Evolutionary conservation across 2,888 invertebrate species (phyloP).

Genomic region (Clepsis dumicolana): DNA sequence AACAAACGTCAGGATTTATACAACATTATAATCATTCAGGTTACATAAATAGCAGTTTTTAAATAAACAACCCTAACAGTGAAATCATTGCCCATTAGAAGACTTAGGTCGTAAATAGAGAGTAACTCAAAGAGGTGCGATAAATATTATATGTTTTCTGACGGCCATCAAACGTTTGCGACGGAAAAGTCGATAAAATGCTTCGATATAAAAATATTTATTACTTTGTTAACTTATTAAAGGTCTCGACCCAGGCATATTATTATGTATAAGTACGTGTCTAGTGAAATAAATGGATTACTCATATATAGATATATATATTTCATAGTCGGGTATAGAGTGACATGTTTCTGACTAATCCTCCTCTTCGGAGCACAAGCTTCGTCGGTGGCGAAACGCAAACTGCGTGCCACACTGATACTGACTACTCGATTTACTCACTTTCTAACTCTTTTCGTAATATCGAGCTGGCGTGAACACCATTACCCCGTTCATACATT

Average conservation of each 20-base stretch:
- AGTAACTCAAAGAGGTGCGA: conserved; percentile 34
- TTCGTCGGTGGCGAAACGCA: too few species aligned
- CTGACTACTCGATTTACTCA: too few species aligned
- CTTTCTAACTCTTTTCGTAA: neutral
- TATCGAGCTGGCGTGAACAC: neutral
- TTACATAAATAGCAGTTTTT: neutral
- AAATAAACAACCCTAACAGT: neutral
- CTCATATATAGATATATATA: too few species aligned
- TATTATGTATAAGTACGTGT: too few species aligned
- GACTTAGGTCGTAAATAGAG: conserved; percentile 26
- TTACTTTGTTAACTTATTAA: conserved; percentile 4
- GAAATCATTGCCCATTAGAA: conserved; percentile 4
- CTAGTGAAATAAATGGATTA: neutral
- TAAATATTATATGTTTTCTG: conserved; percentile 24
- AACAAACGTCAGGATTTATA: too few species aligned
- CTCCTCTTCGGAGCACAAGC: too few species aligned
- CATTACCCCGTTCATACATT: neutral
- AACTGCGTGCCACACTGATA: too few species aligned
- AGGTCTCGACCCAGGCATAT: neutral
- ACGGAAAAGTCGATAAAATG: conserved; percentile 21
- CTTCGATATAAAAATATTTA: conserved; percentile 26
- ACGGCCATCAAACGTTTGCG: conserved; percentile 27
- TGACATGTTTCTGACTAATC: too few species aligned
- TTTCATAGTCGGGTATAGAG: too few species aligned
- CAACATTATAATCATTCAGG: neutral